Evolutionary conservation across 2,113 vertebrate species (phyloP).

Genomic region (Elaphurus davidianus): DNA sequence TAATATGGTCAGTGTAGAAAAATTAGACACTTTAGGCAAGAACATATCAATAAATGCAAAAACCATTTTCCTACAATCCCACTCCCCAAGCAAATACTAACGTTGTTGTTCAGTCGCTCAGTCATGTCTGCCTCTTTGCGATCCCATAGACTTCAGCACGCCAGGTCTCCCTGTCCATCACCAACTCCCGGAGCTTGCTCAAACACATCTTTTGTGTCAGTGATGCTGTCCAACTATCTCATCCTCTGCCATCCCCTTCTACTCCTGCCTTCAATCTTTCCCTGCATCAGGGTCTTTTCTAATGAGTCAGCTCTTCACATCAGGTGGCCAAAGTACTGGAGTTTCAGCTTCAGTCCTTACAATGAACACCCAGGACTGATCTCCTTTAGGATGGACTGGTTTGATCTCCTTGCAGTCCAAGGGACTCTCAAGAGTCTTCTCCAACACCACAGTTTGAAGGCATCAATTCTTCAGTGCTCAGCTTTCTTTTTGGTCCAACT

Average conservation of each 20-base stretch:
- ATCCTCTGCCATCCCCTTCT: not conserved
- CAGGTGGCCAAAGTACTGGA: not conserved
- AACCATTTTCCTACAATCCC: not conserved
- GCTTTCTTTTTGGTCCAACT: not conserved
- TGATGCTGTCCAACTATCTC: not conserved
- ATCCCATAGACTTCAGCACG: rapidly evolving
- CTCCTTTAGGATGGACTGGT: not conserved
- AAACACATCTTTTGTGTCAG: not conserved
- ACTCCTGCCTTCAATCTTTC: not conserved
- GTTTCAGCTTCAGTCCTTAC: not conserved
- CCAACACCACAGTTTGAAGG: not conserved
- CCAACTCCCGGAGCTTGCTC: not conserved
- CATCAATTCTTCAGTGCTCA: not conserved
- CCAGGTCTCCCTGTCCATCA: not conserved
- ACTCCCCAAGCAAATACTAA: not conserved
- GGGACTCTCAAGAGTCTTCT: not conserved
- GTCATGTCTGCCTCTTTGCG: rapidly evolving
- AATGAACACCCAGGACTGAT: not conserved
- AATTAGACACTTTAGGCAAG: not conserved
- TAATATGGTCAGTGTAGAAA: not conserved
- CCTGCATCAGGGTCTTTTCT: not conserved
- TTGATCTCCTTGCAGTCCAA: not conserved
- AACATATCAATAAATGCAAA: not conserved
- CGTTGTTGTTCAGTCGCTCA: not conserved
- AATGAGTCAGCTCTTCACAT: not conserved